Conservation (phyloP, 2,113 vertebrate genomes). For the Pongo pygmaeus region DNA sequence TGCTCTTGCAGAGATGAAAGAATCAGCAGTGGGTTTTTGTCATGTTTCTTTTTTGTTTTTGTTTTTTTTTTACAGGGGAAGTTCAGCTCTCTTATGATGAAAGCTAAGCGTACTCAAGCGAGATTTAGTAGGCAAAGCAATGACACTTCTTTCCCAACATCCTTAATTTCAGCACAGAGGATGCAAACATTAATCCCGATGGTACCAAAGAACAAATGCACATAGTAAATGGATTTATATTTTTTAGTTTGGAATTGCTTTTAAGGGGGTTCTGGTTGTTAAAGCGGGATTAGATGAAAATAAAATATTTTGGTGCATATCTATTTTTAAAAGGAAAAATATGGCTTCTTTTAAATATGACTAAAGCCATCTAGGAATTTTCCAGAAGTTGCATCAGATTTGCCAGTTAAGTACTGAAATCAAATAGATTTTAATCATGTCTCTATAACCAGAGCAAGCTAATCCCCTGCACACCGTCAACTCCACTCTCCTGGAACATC, state of each 20-base stretch:
- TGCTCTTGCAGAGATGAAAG: background rate
- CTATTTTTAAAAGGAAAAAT: conserved; percentile 8
- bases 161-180: conserved; percentile 28
- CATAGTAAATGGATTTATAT: background rate
- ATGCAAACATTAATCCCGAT: conserved; percentile 50
- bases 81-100: background rate
- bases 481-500: background rate
- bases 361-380: conserved; percentile 10
- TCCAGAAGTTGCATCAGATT: conserved; percentile 55
- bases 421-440: background rate
- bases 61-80: background rate
- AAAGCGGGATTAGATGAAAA: conserved; percentile 26
- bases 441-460: background rate
- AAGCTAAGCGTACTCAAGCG: background rate
- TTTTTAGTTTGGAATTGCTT: background rate
- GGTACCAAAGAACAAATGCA: background rate
- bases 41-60: background rate
- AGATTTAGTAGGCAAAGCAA: background rate
- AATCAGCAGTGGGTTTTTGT: background rate
- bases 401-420: conserved; percentile 29
- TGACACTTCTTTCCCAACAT: conserved; percentile 7
- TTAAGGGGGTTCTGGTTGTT: background rate
- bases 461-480: background rate
- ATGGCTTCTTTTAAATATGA: background rate
- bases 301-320: background rate